Conservation (phyloP, 2,888 invertebrate genomes). For the Pyrrhia umbra region DNA sequence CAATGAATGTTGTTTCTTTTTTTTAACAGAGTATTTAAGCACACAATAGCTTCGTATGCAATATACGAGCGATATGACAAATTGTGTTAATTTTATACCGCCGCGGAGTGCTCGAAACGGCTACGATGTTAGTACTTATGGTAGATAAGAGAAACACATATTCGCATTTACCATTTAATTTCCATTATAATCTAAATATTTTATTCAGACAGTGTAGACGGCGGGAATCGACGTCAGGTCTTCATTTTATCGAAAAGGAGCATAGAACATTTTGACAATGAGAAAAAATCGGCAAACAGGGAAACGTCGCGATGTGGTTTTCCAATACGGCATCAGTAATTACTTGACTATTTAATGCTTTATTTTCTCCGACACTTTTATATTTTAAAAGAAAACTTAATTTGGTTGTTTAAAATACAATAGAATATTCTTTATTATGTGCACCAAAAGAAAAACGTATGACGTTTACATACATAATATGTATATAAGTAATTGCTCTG, state of each 20-base stretch:
- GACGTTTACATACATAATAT: too few species aligned
- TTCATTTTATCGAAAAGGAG: constrained; percentile 8
- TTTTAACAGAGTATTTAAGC: background rate
- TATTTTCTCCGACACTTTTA: too few species aligned
- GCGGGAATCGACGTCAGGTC: constrained; percentile 16
- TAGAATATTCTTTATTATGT: too few species aligned
- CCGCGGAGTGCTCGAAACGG: constrained; percentile 29
- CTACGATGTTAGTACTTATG: constrained; percentile 31
- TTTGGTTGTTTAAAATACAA: too few species aligned
- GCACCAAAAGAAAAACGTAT: too few species aligned
- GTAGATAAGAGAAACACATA: constrained; percentile 58
- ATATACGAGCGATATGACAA: constrained; percentile 54
- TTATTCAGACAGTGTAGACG: constrained; percentile 14
- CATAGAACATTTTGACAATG: background rate
- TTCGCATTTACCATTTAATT: constrained; percentile 40
- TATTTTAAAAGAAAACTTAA: too few species aligned
- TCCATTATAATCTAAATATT: constrained; percentile 37
- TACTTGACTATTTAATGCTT: too few species aligned
- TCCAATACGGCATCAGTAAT: too few species aligned
- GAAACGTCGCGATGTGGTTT: constrained; percentile 1
- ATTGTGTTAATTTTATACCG: constrained; percentile 58
- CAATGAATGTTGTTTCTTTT: background rate
- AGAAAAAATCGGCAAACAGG: background rate
- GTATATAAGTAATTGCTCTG: too few species aligned
- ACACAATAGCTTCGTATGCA: constrained; percentile 53